These are phyloP conservation scores for Meiosimyza platycephala DNA, from an alignment of 2,888 invertebrate species.

Conservation along the genomic window DNA sequence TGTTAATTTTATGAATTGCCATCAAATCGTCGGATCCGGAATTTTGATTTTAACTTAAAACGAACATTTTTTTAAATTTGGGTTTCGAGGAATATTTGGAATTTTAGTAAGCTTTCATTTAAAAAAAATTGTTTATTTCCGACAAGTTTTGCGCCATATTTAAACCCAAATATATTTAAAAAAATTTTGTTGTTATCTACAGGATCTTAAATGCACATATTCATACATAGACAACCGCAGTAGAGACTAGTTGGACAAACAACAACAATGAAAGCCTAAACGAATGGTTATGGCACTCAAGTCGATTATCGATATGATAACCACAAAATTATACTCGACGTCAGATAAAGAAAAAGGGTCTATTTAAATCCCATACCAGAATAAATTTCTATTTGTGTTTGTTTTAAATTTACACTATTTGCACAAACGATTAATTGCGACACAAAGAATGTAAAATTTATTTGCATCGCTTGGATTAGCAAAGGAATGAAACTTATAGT, in stretches of 20 bases:
- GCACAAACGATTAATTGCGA: constrained; percentile 57
- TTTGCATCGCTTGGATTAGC: constrained; percentile 1
- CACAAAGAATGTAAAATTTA: constrained; percentile 31
- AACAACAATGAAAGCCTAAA: neutral
- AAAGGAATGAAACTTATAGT: neutral
- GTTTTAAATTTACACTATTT: constrained; percentile 49
- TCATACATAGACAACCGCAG: neutral
- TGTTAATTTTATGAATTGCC: too few relatives aligned
- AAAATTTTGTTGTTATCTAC: too few relatives aligned
- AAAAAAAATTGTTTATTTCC: too few relatives aligned
- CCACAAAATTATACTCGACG: neutral
- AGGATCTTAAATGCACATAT: neutral
- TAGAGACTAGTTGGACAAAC: neutral
- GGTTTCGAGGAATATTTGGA: too few relatives aligned
- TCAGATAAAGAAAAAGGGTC: too few relatives aligned
- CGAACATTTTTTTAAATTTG: too few relatives aligned
- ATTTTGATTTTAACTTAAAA: too few relatives aligned
- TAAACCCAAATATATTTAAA: too few relatives aligned
- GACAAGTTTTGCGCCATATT: too few relatives aligned
- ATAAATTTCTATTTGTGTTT: constrained; percentile 30
- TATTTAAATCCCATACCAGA: neutral
- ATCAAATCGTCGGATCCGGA: too few relatives aligned
- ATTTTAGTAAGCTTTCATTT: too few relatives aligned
- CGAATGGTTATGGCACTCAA: constrained; percentile 1
- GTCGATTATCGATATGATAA: neutral